These are phyloP conservation scores for Cancer borealis DNA, from an alignment of 2,888 invertebrate genomes.

Conservation along the genomic window DNA sequence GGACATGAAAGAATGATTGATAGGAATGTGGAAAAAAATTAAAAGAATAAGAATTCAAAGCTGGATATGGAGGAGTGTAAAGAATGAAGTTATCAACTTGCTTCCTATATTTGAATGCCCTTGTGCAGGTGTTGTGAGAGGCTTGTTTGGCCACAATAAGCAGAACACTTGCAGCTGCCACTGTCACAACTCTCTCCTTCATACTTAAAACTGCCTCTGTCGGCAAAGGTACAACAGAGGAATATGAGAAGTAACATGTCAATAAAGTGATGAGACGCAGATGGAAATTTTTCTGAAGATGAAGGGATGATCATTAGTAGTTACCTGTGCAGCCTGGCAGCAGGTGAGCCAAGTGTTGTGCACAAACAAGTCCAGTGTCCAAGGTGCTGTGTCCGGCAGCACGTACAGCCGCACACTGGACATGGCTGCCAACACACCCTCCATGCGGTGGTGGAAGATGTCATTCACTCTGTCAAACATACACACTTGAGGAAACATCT, in stretches of 20 bases:
- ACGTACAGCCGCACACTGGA: slow-evolving; percentile 90
- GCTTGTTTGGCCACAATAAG: no score
- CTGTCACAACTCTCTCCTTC: no score
- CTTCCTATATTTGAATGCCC: no score
- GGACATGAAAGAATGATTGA: background rate
- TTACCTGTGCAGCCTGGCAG: slow-evolving; percentile 82
- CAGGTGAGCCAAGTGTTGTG: slow-evolving; percentile 91
- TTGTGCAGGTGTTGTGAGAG: no score
- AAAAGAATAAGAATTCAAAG: background rate
- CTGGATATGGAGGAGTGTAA: no score
- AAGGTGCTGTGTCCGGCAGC: slow-evolving; percentile 90
- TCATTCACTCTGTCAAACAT: slow-evolving; percentile 83
- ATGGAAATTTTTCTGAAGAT: background rate
- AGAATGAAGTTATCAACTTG: no score
- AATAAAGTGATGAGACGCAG: background rate
- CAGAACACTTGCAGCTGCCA: no score
- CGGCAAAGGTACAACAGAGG: background rate
- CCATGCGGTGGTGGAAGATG: slow-evolving; percentile 93
- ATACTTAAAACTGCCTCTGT: no score
- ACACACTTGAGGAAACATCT: background rate
- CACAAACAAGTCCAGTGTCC: slow-evolving; percentile 92
- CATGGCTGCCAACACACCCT: slow-evolving; percentile 93
- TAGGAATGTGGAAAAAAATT: background rate
- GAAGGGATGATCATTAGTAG: slow-evolving; percentile 42
- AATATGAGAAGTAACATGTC: background rate